These are phyloP conservation scores for Channa maculata DNA, from an alignment of 2,113 vertebrate species.

Conservation along the genomic window DNA sequence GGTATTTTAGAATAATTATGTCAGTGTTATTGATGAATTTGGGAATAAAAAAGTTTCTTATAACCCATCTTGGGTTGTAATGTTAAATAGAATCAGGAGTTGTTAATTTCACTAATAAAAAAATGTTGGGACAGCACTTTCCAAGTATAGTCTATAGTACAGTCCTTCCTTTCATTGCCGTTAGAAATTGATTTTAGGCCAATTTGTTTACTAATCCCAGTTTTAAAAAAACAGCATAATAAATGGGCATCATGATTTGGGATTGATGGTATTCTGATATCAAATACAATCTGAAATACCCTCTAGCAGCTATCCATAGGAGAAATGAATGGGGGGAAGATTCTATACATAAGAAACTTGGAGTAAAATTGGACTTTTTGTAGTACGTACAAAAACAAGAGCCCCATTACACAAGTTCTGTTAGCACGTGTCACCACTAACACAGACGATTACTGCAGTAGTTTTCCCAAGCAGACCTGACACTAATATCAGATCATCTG, in stretches of 20 bases:
- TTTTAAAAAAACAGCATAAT: neutral
- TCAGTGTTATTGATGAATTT: constrained; percentile 52
- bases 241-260: neutral
- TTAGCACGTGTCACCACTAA: neutral
- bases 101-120: constrained; percentile 17
- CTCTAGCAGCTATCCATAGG: neutral
- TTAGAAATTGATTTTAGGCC: constrained; percentile 7
- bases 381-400: neutral
- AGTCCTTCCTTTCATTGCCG: neutral
- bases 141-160: constrained; percentile 3
- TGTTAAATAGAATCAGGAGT: constrained; percentile 7
- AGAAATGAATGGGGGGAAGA: too few species aligned
- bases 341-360: too few species aligned
- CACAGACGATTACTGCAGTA: neutral
- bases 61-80: neutral
- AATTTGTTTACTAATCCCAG: neutral
- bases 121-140: constrained; percentile 58
- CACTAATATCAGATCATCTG: constrained; percentile 36
- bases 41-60: constrained; percentile 12
- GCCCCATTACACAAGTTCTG: neutral
- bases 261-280: neutral
- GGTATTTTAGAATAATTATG: constrained; percentile 36
- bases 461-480: constrained; percentile 13
- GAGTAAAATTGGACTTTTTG: too few species aligned
- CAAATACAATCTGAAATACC: neutral